These are phyloP conservation scores for Sebastolobus altivelis DNA, from an alignment of 2,797 vertebrate genomes.

Conservation along the genomic window DNA sequence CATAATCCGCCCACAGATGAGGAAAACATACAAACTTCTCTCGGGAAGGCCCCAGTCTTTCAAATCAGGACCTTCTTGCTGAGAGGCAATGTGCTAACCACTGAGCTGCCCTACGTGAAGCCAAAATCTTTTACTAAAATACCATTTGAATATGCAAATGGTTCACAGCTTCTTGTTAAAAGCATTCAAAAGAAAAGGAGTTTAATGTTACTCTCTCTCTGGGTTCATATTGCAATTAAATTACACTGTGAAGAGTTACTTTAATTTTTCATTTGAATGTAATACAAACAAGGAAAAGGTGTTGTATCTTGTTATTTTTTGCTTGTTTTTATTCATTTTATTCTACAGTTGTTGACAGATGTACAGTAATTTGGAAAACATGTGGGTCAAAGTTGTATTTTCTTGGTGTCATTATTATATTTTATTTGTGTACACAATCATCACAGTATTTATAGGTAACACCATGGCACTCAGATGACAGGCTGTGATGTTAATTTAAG, in stretches of 20 bases:
- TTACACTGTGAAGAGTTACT: background rate
- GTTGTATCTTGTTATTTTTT: background rate
- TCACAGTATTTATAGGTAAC: background rate
- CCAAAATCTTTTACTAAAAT: background rate
- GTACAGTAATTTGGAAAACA: background rate
- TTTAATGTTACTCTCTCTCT: background rate
- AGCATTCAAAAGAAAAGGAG: background rate
- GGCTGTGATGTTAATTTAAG: background rate
- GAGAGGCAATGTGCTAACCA: background rate
- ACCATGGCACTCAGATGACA: background rate
- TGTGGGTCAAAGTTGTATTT: background rate
- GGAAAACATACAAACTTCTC: background rate
- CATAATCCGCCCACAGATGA: background rate
- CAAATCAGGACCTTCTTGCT: background rate
- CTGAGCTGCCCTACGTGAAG: background rate
- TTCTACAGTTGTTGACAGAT: background rate
- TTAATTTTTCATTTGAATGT: background rate
- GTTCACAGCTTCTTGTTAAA: slow-evolving; percentile 12
- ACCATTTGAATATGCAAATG: background rate
- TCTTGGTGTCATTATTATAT: background rate
- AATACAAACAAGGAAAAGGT: background rate
- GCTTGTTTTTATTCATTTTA: background rate
- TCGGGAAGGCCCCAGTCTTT: background rate
- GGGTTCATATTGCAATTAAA: background rate
- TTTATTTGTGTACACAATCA: background rate